Conservation (phyloP, 2,888 invertebrate genomes). For the Gibbula magus region DNA sequence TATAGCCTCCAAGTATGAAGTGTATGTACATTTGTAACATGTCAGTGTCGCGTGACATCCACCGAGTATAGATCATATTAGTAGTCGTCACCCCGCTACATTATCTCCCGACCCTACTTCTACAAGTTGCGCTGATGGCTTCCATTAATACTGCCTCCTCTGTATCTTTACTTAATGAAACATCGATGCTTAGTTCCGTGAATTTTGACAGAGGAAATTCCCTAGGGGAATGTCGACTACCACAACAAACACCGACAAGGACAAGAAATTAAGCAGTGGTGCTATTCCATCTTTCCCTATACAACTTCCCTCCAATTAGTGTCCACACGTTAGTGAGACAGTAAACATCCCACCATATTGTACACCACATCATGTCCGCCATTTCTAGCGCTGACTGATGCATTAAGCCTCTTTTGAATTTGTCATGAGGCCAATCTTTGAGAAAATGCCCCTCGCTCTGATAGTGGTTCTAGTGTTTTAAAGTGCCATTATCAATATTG, state of each 20-base stretch:
- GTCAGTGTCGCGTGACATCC: too few relatives aligned
- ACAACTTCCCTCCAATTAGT: background rate
- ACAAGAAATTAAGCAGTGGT: background rate
- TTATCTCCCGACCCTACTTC: too few relatives aligned
- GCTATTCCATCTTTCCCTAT: background rate
- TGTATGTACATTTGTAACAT: too few relatives aligned
- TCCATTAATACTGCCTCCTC: background rate
- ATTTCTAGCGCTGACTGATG: too few relatives aligned
- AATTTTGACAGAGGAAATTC: background rate
- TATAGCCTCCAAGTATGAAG: too few relatives aligned
- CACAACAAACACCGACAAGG: background rate
- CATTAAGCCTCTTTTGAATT: too few relatives aligned
- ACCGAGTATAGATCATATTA: too few relatives aligned
- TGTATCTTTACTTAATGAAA: conserved; percentile 12
- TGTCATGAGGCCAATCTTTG: too few relatives aligned
- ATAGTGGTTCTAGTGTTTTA: background rate
- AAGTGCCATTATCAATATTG: background rate
- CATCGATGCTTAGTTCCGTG: background rate
- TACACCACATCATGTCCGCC: too few relatives aligned
- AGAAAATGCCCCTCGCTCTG: background rate
- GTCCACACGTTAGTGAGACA: background rate
- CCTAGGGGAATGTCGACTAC: background rate
- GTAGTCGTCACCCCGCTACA: too few relatives aligned
- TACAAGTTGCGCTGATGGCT: background rate
- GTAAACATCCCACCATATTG: background rate